Conservation (phyloP, 1,140 invertebrate genomes). For the Penaeus chinensis region DNA sequence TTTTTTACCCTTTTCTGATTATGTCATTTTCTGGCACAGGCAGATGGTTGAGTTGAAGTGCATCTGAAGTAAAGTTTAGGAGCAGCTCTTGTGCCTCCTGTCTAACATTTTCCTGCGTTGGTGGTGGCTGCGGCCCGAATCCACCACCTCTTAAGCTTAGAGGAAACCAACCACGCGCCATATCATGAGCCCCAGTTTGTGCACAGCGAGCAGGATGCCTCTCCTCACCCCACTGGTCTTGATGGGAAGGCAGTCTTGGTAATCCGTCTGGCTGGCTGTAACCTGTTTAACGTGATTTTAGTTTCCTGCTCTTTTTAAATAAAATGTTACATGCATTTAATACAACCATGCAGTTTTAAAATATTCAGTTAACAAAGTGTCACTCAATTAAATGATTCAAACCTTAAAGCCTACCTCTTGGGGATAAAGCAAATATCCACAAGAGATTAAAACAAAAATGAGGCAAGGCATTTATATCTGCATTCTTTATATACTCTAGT, state of each 20-base stretch:
- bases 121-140: constrained; percentile 15
- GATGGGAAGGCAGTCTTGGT: background rate
- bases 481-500: no score
- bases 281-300: background rate
- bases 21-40: background rate
- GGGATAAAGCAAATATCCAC: background rate
- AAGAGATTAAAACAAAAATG: background rate
- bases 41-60: constrained; percentile 23
- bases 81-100: constrained; percentile 36
- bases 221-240: background rate
- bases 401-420: background rate
- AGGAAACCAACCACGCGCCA: background rate
- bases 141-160: constrained; percentile 29
- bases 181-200: background rate
- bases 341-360: background rate
- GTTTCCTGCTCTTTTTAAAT: background rate
- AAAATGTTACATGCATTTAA: background rate
- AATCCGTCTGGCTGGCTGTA: background rate
- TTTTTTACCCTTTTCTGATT: constrained; percentile 19
- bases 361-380: background rate
- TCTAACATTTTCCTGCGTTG: constrained; percentile 1
- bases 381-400: background rate
- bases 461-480: background rate
- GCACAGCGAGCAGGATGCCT: background rate
- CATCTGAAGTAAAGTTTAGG: constrained; percentile 36